Evolutionary conservation across 2,113 vertebrate species (phyloP).

Genomic region (Orthochromis malagaraziensis): DNA sequence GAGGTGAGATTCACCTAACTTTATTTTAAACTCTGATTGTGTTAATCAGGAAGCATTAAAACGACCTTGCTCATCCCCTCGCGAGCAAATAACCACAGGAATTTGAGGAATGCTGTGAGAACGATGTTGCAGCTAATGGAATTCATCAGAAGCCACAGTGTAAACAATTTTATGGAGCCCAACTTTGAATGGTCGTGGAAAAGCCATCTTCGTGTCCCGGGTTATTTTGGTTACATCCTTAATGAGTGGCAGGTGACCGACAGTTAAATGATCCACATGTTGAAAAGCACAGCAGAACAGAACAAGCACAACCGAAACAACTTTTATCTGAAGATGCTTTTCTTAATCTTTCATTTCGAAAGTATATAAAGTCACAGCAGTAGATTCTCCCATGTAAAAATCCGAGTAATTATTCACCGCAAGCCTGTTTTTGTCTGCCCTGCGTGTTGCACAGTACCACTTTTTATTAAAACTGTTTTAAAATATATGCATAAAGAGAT

Average conservation of each 20-base stretch:
- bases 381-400: background rate
- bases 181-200: background rate
- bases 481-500: background rate
- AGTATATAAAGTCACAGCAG: background rate
- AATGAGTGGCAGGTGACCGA: background rate
- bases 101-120: constrained; percentile 59
- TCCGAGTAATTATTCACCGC: background rate
- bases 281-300: background rate
- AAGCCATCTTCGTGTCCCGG: background rate
- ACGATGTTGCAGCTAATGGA: constrained; percentile 55
- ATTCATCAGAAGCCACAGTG: constrained; percentile 26
- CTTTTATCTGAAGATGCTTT: background rate
- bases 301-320: background rate
- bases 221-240: background rate
- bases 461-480: background rate
- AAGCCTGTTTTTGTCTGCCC: background rate
- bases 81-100: constrained; percentile 62
- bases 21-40: background rate
- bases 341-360: background rate
- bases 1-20: background rate
- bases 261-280: background rate
- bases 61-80: constrained; percentile 47
- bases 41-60: constrained; percentile 29
- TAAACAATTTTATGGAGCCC: background rate
- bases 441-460: background rate